A percentile compares a stretch with the other conserved stretches of the same genome.
Conservation (phyloP, 2,888 invertebrate species). For the Ashinkailepas kermadecensis region DNA sequence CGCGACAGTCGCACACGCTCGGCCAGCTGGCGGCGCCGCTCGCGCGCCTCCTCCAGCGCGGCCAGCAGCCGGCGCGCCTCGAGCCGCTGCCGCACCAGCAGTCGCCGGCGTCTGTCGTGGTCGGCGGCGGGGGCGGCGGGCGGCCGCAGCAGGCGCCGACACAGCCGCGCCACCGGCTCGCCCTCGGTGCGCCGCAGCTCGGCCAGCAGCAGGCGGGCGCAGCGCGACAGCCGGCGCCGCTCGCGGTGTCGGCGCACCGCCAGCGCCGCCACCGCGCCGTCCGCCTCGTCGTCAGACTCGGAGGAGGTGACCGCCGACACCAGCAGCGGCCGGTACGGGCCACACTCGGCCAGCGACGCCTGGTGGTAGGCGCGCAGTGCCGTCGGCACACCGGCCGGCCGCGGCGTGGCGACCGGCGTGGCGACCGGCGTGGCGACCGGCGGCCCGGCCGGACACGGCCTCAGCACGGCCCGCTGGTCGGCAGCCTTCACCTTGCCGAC, state of each 20-base stretch:
- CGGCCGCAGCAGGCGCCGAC: background rate
- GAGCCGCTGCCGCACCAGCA: background rate
- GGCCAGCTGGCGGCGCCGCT: background rate
- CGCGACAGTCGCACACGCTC: background rate
- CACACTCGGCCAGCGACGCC: no score
- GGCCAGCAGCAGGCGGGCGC: background rate
- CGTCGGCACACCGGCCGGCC: background rate
- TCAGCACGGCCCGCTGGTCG: background rate
- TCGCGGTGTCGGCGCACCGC: background rate
- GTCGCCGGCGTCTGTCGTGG: background rate
- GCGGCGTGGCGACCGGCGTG: background rate
- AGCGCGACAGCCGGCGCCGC: background rate
- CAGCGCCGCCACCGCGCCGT: background rate
- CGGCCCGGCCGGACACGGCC: background rate
- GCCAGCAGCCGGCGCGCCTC: slow-evolving; percentile 16
- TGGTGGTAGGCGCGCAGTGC: background rate
- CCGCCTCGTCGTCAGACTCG: background rate
- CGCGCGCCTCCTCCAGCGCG: slow-evolving; percentile 8
- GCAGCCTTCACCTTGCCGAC: background rate
- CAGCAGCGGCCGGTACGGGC: background rate
- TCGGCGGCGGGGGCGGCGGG: background rate
- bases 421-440: background rate
- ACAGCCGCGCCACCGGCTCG: background rate
- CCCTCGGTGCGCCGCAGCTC: background rate
- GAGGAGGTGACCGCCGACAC: background rate